These are phyloP conservation scores for Helicoverpa armigera DNA, from an alignment of 1,140 invertebrate species.

Conservation along the genomic window DNA sequence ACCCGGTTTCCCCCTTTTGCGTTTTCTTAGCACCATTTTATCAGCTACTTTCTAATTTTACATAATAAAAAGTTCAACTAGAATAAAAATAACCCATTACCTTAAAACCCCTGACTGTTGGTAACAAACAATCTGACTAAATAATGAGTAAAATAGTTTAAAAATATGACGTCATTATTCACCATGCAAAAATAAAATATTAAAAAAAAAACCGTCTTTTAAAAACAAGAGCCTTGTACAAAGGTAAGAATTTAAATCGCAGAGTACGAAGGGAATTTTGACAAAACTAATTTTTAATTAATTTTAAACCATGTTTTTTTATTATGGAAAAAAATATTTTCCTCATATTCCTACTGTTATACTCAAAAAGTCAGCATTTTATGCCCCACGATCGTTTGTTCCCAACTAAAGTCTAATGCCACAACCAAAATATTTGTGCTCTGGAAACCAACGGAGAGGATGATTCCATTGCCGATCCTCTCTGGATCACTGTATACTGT, in stretches of 20 bases:
- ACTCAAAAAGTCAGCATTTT: not conserved
- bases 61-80: conserved; percentile 7
- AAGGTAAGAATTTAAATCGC: too few species aligned
- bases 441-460: conserved; percentile 65
- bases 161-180: too few species aligned
- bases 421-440: conserved; percentile 54
- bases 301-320: too few species aligned
- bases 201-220: too few species aligned
- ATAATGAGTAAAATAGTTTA: not conserved
- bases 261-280: too few species aligned
- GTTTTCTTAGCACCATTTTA: conserved; percentile 69
- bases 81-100: conserved; percentile 63
- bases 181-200: too few species aligned
- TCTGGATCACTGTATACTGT: conserved; percentile 73
- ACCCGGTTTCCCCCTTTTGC: conserved; percentile 70
- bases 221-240: too few species aligned
- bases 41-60: conserved; percentile 64
- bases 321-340: too few species aligned
- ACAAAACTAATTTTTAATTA: too few species aligned
- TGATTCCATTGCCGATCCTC: conserved; percentile 55
- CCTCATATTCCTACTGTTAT: too few species aligned
- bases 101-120: conserved; percentile 68
- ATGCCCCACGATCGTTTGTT: conserved; percentile 59
- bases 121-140: conserved; percentile 62
- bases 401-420: conserved; percentile 58